These are phyloP conservation scores for Corythornis leucogaster DNA, from an alignment of 2,797 vertebrate genomes.

Conservation along the genomic window DNA sequence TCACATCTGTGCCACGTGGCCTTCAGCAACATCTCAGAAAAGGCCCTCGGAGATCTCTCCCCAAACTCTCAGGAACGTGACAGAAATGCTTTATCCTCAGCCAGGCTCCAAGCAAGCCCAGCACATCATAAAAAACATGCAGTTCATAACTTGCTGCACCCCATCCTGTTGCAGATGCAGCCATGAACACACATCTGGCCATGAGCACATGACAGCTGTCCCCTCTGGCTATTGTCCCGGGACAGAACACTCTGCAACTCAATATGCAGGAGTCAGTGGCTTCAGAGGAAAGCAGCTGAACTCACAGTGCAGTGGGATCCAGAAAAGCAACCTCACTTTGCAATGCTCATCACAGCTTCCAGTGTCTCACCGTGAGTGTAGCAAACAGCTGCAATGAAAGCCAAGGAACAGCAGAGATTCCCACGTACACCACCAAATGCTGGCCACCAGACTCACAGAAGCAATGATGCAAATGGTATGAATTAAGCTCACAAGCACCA, in stretches of 20 bases:
- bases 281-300: background rate
- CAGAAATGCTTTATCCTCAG: background rate
- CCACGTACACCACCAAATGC: background rate
- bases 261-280: background rate
- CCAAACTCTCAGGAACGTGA: conserved; percentile 3
- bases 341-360: background rate
- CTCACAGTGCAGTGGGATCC: background rate
- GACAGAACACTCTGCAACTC: background rate
- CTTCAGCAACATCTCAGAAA: background rate
- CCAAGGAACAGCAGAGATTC: background rate
- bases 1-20: background rate
- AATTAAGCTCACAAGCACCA: background rate
- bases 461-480: background rate
- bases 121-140: background rate
- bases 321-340: background rate
- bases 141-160: background rate
- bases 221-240: background rate
- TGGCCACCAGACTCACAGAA: background rate
- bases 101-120: background rate
- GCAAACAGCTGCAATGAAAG: background rate
- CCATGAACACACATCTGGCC: background rate
- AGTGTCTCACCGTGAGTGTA: background rate
- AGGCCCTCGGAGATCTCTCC: background rate
- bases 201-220: background rate
- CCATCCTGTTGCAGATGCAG: background rate